Percentiles rank a stretch among this genome's conserved stretches.
These are phyloP conservation scores for Anser cygnoides DNA, from an alignment of 2,113 vertebrate genomes.

Conservation along the genomic window DNA sequence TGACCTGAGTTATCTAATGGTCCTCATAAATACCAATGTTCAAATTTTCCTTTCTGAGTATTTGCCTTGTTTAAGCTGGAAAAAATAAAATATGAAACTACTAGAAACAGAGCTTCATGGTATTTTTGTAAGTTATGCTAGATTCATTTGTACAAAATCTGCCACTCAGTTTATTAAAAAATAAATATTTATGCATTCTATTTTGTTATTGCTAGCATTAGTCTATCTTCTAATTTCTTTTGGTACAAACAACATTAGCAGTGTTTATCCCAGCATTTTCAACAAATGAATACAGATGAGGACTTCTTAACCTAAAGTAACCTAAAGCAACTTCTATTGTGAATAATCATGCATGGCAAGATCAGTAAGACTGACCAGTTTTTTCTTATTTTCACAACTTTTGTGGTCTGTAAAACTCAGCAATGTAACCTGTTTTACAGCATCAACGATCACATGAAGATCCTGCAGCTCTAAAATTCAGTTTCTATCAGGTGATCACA, in stretches of 20 bases:
- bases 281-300: background rate
- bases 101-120: background rate
- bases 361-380: background rate
- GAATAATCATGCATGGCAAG: background rate
- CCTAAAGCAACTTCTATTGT: background rate
- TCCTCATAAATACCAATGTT: background rate
- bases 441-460: slow-evolving; percentile 95
- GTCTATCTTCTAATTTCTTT: background rate
- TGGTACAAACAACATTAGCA: background rate
- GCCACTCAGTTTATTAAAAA: background rate
- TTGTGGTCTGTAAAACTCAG: background rate
- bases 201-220: background rate
- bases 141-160: background rate
- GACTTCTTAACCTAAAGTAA: background rate
- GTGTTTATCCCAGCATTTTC: background rate
- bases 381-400: background rate
- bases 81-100: background rate
- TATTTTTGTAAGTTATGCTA: background rate
- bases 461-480: slow-evolving; percentile 87
- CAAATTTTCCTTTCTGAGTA: background rate
- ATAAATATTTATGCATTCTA: background rate
- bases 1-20: background rate
- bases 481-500: slow-evolving; percentile 94
- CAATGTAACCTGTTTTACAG: slow-evolving; percentile 68
- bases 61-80: background rate